Evolutionary conservation across 2,797 vertebrate genomes (phyloP).

Genomic region (Megalops cyprinoides): DNA sequence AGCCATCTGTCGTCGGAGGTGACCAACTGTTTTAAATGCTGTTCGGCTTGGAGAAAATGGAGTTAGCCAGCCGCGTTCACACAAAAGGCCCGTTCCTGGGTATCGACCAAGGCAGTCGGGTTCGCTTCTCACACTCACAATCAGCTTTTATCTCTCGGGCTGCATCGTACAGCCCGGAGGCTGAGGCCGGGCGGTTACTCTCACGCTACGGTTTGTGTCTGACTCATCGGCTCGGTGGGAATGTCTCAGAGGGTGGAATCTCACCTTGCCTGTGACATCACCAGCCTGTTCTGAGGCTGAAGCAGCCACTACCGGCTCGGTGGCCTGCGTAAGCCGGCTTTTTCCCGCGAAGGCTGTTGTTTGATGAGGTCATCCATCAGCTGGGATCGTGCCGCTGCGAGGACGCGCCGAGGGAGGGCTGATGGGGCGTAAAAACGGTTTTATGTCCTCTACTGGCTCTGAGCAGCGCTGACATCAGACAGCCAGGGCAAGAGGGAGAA

Average conservation of each 20-base stretch:
- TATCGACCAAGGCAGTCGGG: too few species aligned
- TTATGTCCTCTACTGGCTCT: background rate
- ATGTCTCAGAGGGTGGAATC: background rate
- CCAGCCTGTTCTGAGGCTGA: background rate
- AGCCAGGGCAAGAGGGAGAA: background rate
- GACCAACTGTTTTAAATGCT: constrained; percentile 39
- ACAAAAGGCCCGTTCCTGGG: too few species aligned
- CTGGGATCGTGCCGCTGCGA: background rate
- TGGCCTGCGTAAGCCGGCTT: background rate
- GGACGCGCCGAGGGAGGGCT: background rate
- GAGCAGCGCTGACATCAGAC: background rate
- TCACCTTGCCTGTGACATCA: background rate
- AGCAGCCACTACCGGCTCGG: background rate
- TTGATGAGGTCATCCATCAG: background rate
- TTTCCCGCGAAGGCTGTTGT: background rate
- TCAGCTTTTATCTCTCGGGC: too few species aligned
- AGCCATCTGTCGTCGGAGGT: constrained; percentile 44
- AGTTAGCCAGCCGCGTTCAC: background rate
- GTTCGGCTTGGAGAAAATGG: constrained; percentile 11
- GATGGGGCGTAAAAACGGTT: background rate
- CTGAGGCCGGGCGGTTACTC: too few species aligned
- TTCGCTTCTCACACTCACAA: too few species aligned
- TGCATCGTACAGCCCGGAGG: too few species aligned
- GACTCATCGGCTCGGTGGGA: background rate
- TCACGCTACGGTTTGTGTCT: constrained; percentile 9